Percentiles rank a stretch among this genome's conserved stretches.
Evolutionary conservation across 2,797 vertebrate genomes (phyloP).

Genomic region (Enteromius fasciolatus): DNA sequence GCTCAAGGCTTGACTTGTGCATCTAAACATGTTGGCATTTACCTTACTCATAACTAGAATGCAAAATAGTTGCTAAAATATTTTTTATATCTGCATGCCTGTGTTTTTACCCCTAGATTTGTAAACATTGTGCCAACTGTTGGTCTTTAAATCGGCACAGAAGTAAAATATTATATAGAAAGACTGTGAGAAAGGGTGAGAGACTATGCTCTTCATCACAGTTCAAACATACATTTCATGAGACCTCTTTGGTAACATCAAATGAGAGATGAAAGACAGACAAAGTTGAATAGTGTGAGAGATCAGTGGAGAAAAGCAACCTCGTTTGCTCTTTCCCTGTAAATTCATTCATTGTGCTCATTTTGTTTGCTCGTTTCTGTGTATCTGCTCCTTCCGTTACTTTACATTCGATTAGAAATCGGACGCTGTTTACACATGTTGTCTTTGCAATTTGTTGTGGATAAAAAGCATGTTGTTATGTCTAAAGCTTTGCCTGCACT

Average conservation of each 20-base stretch:
- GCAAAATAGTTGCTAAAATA: constrained; percentile 8
- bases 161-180: not conserved
- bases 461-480: not conserved
- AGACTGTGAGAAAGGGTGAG: not conserved
- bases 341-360: constrained; percentile 21
- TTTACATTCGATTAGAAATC: not conserved
- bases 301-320: not conserved
- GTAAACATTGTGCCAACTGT: constrained; percentile 13
- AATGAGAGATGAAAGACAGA: constrained; percentile 6
- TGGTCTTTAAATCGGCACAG: constrained; percentile 22
- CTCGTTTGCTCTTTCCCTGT: not conserved
- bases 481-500: not conserved
- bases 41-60: constrained; percentile 9
- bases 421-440: constrained; percentile 3
- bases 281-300: constrained; percentile 1
- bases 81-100: not conserved
- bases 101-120: constrained; percentile 13
- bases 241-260: constrained; percentile 26
- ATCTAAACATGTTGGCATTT: constrained; percentile 11
- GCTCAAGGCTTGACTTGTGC: constrained; percentile 16
- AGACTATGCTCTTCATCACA: constrained; percentile 6
- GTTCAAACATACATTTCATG: constrained; percentile 28
- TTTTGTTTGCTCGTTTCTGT: constrained; percentile 7
- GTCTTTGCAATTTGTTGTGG: constrained; percentile 17
- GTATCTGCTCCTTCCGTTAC: not conserved